Evolutionary conservation across 2,113 vertebrate species (phyloP), one percentile per base, ranked within the genome.

Genomic region (Peromyscus californicus): DNA sequence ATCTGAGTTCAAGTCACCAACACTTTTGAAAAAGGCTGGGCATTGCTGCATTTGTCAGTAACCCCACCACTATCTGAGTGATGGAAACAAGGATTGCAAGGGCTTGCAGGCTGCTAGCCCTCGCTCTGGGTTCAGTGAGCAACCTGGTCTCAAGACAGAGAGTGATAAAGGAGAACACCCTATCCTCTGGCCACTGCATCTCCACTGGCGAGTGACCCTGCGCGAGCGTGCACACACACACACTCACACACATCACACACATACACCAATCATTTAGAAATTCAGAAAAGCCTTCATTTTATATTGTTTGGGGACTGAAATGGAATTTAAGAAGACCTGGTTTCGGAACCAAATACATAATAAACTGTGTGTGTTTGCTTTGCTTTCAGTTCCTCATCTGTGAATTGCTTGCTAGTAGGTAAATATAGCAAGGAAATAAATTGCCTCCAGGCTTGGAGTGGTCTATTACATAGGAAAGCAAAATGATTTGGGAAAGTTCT

Each of bases 281-380:
- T 59, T 63, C n/a, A 84, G n/a, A 84, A 84, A 63, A 78, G 2
- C 45, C 24, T 84, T 39, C 24, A 24, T 72, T 95, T 89, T 91
- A 65, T 90, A 74, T 83, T 95, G 31, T 86, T 83, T 82, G 65
- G 48, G 59, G 3, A 15, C 84, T 78, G 45, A 95, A 74, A n/a
- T 90, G 36, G 36, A 5, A 79, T 90, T 91, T 69, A 93, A 93
- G 54, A 93, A 94, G 70, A 19, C 90, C 57, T 80, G 33, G 45
- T 75, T 67, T 51, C 2, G 87, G 39, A 90, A 54, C 48, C 65
- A 84, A n/a, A 69, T 19, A 74, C 86, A 85, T 75, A 84, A 24
- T 92, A 76, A 51, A n/a, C 29, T 89, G 0, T 90, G 11, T 61
- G 5, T 84, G 9, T 96, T 86, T 92, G 83, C 78, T 92, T 93